A percentile compares a stretch with the other conserved stretches of the same genome.
Conservation (phyloP, 1,140 invertebrate species). For the Diorhabda sublineata region DNA sequence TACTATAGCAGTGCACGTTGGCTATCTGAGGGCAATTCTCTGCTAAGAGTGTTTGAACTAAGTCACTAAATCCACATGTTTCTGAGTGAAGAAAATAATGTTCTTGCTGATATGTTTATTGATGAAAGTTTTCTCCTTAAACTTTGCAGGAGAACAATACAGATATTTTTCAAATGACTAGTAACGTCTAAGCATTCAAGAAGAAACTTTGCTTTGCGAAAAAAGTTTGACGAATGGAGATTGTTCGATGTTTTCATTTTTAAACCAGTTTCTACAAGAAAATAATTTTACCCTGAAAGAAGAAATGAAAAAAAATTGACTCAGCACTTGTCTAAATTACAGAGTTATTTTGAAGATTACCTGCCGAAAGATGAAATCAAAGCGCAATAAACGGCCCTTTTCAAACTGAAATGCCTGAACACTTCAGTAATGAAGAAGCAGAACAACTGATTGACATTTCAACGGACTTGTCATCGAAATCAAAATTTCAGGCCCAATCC, state of each 20-base stretch:
- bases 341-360: conserved; percentile 1
- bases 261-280: too few species aligned
- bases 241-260: neutral
- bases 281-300: too few species aligned
- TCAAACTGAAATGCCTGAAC: too few species aligned
- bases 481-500: too few species aligned
- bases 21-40: conserved; percentile 20
- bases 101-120: conserved; percentile 8
- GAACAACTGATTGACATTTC: too few species aligned
- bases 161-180: neutral
- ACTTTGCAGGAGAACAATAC: neutral
- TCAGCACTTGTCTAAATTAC: conserved; percentile 1
- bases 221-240: neutral
- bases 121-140: neutral
- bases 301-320: neutral
- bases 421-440: too few species aligned
- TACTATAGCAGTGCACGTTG: conserved; percentile 15
- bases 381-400: too few species aligned
- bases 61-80: conserved; percentile 27
- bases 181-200: neutral
- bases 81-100: conserved; percentile 11
- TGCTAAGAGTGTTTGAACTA: conserved; percentile 24
- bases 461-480: too few species aligned
- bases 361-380: neutral
- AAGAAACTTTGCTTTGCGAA: conserved; percentile 5